Evolutionary conservation across 2,888 invertebrate species (phyloP).

Genomic region (Agrypnus murinus): DNA sequence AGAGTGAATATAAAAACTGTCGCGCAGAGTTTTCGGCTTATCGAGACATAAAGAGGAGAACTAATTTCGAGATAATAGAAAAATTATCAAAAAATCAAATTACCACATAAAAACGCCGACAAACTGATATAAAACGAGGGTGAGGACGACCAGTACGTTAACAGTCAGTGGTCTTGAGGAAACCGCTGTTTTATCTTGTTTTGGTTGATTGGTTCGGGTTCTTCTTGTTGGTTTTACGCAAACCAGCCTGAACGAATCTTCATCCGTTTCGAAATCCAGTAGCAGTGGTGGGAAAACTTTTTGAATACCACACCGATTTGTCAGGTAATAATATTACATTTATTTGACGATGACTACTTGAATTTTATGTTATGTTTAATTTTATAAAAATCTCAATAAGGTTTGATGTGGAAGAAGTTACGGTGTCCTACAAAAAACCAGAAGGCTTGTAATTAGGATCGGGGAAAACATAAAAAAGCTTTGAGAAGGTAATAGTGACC

Average conservation of each 20-base stretch:
- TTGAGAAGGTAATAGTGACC: too few species aligned
- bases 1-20: conserved; percentile 37
- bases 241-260: conserved; percentile 49
- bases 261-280: conserved; percentile 29
- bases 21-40: conserved; percentile 35
- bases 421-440: too few species aligned
- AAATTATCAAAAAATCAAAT: conserved; percentile 53
- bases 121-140: conserved; percentile 31
- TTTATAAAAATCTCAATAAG: too few species aligned
- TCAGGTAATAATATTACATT: too few species aligned
- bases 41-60: conserved; percentile 44
- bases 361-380: not conserved
- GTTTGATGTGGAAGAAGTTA: too few species aligned
- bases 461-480: too few species aligned
- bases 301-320: conserved; percentile 28
- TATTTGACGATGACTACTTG: conserved; percentile 17
- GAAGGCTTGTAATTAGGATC: too few species aligned
- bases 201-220: conserved; percentile 24
- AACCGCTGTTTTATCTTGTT: not conserved
- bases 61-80: conserved; percentile 50
- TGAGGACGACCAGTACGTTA: conserved; percentile 7
- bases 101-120: conserved; percentile 45
- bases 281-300: conserved; percentile 27
- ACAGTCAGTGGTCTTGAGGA: not conserved
- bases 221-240: conserved; percentile 48